Evolutionary conservation across 2,797 vertebrate genomes (phyloP).

Genomic region (Melanitta fusca): DNA sequence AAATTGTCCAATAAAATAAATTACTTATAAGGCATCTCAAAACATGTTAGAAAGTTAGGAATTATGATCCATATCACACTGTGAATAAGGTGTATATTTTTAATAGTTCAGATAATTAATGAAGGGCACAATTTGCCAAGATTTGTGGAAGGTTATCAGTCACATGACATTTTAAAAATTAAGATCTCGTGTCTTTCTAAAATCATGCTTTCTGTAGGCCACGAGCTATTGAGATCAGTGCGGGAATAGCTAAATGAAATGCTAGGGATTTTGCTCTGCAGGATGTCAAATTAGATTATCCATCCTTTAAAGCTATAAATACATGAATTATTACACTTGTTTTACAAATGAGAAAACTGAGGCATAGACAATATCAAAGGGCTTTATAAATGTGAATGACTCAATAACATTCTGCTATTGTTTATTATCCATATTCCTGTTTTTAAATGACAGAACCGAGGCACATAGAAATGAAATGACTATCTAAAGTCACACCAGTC

Average conservation of each 20-base stretch:
- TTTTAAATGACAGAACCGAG: slow-evolving; percentile 64
- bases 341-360: slow-evolving; percentile 72
- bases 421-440: slow-evolving; percentile 70
- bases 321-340: slow-evolving; percentile 68
- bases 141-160: slow-evolving; percentile 11
- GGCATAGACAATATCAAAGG: slow-evolving; percentile 64
- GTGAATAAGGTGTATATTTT: not conserved
- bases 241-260: slow-evolving; percentile 53
- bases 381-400: slow-evolving; percentile 68
- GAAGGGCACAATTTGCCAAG: not conserved
- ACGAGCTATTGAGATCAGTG: not conserved
- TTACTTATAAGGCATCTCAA: not conserved
- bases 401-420: slow-evolving; percentile 69
- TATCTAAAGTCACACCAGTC: slow-evolving; percentile 68
- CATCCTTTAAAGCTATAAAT: slow-evolving; percentile 69
- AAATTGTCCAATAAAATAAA: slow-evolving; percentile 22
- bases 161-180: not conserved
- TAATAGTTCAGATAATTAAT: not conserved
- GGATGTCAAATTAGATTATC: slow-evolving; percentile 68
- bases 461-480: slow-evolving; percentile 66
- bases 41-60: slow-evolving; percentile 3
- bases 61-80: not conserved
- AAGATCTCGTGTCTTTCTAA: slow-evolving; percentile 26
- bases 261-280: slow-evolving; percentile 34
- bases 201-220: slow-evolving; percentile 10